Base-by-base conservation (phyloP, 2,797 vertebrate species). In the Podarcis lilfordi region DNA sequence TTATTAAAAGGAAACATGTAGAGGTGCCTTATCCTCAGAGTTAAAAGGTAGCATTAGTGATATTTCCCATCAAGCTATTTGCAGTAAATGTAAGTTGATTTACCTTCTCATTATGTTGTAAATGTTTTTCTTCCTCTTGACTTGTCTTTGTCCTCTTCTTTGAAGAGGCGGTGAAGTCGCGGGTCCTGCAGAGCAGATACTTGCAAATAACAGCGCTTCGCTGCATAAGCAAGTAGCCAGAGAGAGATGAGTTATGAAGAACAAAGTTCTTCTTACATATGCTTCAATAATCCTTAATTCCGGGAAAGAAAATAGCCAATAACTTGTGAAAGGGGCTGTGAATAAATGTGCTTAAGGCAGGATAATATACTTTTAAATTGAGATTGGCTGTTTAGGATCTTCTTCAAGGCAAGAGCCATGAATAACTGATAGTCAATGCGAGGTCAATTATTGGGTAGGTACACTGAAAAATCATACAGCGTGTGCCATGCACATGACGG, bases 161-260 rank as follows among this genome's bases (percentile, higher is more conserved):
- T 92, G 85, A 90, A 80, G 23, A 90, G 89, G 79, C 76, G 82
- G 86, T 61, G 85, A 94, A 96, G 94, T 93, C 89, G 7, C 91
- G 92, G 93, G 84, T 94, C 80, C 88, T 93, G 64, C 90, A 89
- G 95, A 95, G 92, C 86, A 91, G 86, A 89, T 91, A 66, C 69
- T 74, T 94, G 61, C 90, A 94, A 91, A 92, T 94, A 95, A 93
- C 81, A 93, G 93, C 86, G 87, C 88, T 94, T 94, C 88, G 88
- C 71, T 94, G 85, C 90, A 90, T 89, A 94, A 94, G 88, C 82
- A 95, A 95, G 94, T 90, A 94, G 94, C 82, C 86, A 88, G 89
- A 89, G 89, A 89, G 89, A 90, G 89, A 93, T 95, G 93, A 96
- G 91, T 96, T 95, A 95, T 90, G 91, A 95, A 95, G 93, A 96